Base-by-base conservation (phyloP, 2,888 invertebrate species). In the Neelides folsomi region DNA sequence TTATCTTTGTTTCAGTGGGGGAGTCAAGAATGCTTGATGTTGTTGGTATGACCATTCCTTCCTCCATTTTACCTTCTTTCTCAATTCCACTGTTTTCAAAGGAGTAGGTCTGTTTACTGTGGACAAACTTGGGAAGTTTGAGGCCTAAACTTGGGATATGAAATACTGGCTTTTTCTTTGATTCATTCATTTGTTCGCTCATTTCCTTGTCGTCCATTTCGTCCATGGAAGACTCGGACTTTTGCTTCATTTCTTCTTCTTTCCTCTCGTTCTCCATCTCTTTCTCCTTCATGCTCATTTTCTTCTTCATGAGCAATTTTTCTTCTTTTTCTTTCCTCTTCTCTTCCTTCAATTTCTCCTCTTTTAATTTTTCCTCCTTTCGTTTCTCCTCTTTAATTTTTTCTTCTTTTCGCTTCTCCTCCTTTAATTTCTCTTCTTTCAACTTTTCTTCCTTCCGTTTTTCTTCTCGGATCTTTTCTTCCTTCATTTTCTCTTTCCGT, bases 91-190 rank as follows among this genome's bases (percentile, higher is more conserved):
- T 44, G 49, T 56, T 56, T 20, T 58, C 58, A 52, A 58, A 58
- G 10, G 58, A 58, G 40, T 58, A 58, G 9, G 55, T 55, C 42
- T 58, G 58, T 39, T 58, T 58, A 45, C 56, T 58, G 41, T 52
- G 52, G n/a, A 56, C 58, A 52, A 58, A 58, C 45, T 58, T 58
- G 16, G 58, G 58, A 8, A 58, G 51, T 51, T 58, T 58, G 13
- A 58, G 50, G 44, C 56, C 57, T 37, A 57, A 48, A 20, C 53
- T 57, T 16, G 57, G 59, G 54, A 59, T 56, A 34, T 56, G 58
- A 38, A 58, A 58, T 18, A 56, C 56, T 44, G 51, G 19, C 27
- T 27, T 27, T 27, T 27, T 27, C 27, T 27, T 27, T 3, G 27
- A 27, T 7, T 27, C 27, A 7, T 27, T 27, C 4, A 27, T 3